A percentile compares a stretch with the other conserved stretches of the same genome.
phyloP scores from a whole-genome alignment of 2,797 vertebrate genomes.

The Manis javanica region DNA sequence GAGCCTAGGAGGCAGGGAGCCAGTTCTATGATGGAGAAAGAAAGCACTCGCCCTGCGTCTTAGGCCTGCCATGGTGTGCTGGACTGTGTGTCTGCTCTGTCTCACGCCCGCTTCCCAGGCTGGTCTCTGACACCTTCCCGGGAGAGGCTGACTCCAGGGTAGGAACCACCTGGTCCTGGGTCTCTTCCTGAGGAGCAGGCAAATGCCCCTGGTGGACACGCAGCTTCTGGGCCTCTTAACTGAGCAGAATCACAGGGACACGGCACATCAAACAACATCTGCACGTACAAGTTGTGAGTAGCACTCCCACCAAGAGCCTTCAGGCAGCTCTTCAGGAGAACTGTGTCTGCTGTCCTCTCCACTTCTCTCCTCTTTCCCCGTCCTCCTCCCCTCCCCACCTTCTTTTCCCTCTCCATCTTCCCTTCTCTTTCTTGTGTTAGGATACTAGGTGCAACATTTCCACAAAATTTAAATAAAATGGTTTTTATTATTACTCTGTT shows the following conservation, averaged over 20 bases:
- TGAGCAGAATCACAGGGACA: neutral
- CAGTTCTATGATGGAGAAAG: accelerated
- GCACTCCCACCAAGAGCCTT: neutral
- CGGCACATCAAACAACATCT: neutral
- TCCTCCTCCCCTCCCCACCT: accelerated
- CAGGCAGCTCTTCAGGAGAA: neutral
- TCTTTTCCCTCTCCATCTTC: accelerated
- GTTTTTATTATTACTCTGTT: neutral
- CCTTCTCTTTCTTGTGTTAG: neutral
- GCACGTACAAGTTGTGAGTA: neutral
- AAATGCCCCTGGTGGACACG: neutral
- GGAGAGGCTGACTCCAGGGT: too few relatives aligned
- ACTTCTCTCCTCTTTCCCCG: too few relatives aligned
- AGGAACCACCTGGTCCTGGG: neutral
- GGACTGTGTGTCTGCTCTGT: accelerated
- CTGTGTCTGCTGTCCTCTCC: neutral
- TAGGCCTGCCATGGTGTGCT: too few relatives aligned
- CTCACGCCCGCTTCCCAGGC: neutral
- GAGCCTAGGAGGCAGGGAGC: neutral
- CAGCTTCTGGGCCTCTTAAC: neutral
- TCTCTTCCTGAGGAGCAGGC: neutral
- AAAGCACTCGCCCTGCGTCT: neutral
- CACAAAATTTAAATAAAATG: neutral
- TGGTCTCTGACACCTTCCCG: neutral
- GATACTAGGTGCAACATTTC: neutral